Base-by-base conservation (phyloP, 2,113 vertebrate species). In the Corydoras maculifer region DNA sequence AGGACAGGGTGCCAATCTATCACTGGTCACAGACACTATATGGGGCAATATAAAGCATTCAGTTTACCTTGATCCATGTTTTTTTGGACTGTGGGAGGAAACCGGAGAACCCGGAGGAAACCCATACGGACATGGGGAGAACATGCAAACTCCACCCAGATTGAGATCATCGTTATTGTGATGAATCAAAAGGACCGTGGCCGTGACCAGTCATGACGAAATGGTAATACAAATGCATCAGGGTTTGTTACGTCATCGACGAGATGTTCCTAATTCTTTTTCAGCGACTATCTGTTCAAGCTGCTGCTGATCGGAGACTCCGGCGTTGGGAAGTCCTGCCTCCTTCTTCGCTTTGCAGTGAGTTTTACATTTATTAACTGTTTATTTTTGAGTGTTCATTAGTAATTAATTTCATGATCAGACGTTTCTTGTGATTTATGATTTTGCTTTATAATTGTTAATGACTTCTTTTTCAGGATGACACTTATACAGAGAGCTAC, bases 201-300 rank as follows among this genome's bases (percentile, higher is more conserved):
- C 7, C 7, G 7, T 8, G 51, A 53, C 11, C 4, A 43, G 35
- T 43, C 7, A 43, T 8, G 51, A 53, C 3, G 51, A 14, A 53
- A 53, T 8, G 13, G 11, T 53, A 53, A 50, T 11, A 2, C 1
- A 53, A 10, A 53, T 53, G 51, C 9, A 8, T 1, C 13, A 43
- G 35, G 35, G 35, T 43, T 43, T 43, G 7, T 43, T 5, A 43
- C 35, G 3, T 53, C 11, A 5, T 58, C 5, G 59, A 43, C 7
- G 9, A 9, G 43, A 2, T 9, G 30, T 59, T 15, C 48, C 0
- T 11, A 5, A 14, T 70, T 72, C 48, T 73, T 70, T 85, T 86
- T 48, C 90, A 98, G 96, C 92, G 96, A 98, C 86, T 98, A 97
- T 91, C 94, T 98, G 94, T 98, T 98, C 92, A 98, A 98, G 85